Evolutionary conservation across 53 echinoderm and acorn worm species (phyloP).

Genomic region (Patiria pectinifera): DNA sequence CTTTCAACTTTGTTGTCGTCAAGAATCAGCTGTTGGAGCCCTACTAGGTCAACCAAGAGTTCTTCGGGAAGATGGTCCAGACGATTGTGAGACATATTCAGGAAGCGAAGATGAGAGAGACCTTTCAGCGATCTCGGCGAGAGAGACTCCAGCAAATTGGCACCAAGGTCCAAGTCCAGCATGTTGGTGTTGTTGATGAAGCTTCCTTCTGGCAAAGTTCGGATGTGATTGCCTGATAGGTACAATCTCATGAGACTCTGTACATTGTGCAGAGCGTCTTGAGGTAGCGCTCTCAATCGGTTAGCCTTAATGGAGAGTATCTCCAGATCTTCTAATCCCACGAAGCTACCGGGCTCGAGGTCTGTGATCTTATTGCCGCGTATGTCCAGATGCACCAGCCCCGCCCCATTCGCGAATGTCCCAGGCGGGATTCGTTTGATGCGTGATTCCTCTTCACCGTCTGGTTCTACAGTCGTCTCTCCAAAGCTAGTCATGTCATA

Average conservation of each 20-base stretch:
- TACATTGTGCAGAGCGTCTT: slow-evolving; percentile 17
- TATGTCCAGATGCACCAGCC: slow-evolving; percentile 69
- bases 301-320: slow-evolving; percentile 62
- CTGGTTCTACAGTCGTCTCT: slow-evolving; percentile 3
- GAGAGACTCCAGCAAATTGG: slow-evolving; percentile 61
- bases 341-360: slow-evolving; percentile 48
- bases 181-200: slow-evolving; percentile 50
- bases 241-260: slow-evolving; percentile 33
- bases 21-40: slow-evolving; percentile 47
- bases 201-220: slow-evolving; percentile 29
- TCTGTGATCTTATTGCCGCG: slow-evolving; percentile 71
- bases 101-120: slow-evolving; percentile 40
- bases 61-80: slow-evolving; percentile 43
- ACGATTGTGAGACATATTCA: slow-evolving; percentile 73
- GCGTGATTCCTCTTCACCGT: slow-evolving; percentile 25
- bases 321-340: slow-evolving; percentile 42
- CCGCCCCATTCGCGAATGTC: slow-evolving; percentile 36
- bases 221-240: slow-evolving; percentile 69
- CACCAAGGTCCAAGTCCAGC: slow-evolving; percentile 56
- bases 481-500: background rate
- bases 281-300: slow-evolving; percentile 57
- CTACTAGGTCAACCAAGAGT: slow-evolving; percentile 53
- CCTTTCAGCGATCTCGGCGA: slow-evolving; percentile 35
- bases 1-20: slow-evolving; percentile 59
- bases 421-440: slow-evolving; percentile 54